Conservation (phyloP, 1,140 invertebrate genomes). For the Rhynchophorus ferrugineus region DNA sequence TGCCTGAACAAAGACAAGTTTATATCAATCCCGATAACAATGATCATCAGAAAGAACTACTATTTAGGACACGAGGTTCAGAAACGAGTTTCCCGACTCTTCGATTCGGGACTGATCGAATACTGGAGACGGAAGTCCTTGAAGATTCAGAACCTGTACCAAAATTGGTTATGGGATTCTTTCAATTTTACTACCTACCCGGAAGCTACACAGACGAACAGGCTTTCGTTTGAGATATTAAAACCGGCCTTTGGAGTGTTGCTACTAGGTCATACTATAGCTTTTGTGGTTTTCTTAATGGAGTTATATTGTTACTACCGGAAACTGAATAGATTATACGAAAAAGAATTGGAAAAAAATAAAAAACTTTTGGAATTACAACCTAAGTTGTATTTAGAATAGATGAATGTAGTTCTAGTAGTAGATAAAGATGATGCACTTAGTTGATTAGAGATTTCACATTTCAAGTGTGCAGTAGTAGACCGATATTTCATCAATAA, state of each 20-base stretch:
- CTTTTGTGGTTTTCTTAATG: neutral
- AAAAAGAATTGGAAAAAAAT: too few species aligned
- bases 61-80: neutral
- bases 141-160: neutral
- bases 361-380: conserved; percentile 3
- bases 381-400: neutral
- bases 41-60: neutral
- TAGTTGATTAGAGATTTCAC: too few species aligned
- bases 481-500: too few species aligned
- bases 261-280: neutral
- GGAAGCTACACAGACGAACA: neutral
- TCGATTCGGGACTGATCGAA: neutral
- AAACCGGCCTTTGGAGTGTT: neutral
- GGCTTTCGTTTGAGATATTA: neutral
- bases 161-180: too few species aligned
- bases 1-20: neutral
- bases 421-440: too few species aligned
- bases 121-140: neutral
- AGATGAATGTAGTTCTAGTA: too few species aligned
- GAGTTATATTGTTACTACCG: neutral
- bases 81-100: neutral
- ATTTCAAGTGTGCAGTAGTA: too few species aligned
- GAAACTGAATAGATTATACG: neutral
- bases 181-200: too few species aligned
- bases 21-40: neutral